These are phyloP conservation scores for Chouioia cunea DNA, from an alignment of 2,888 invertebrate genomes.

Conservation along the genomic window DNA sequence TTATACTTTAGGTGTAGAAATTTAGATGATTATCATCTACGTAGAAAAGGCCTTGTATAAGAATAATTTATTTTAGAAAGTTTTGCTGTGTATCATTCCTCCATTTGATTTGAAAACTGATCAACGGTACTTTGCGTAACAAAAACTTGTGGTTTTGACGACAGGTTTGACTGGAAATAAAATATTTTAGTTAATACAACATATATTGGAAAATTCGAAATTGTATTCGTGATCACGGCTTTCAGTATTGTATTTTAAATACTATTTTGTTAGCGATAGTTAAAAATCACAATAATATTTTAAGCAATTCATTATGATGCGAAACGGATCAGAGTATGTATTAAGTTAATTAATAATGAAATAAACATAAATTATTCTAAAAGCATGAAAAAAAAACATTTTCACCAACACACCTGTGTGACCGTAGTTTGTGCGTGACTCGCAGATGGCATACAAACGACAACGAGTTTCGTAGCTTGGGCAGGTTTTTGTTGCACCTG, in stretches of 20 bases:
- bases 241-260: no score
- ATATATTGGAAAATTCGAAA: no score
- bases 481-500: slow-evolving; percentile 49
- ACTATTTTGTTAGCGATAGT: no score
- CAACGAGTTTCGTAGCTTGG: slow-evolving; percentile 70
- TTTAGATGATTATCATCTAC: slow-evolving; percentile 17
- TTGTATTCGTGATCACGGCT: no score
- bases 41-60: slow-evolving; percentile 35
- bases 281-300: no score
- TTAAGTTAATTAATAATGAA: no score
- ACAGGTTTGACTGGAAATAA: slow-evolving; percentile 55
- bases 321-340: no score
- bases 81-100: slow-evolving; percentile 50
- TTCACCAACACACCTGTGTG: slow-evolving; percentile 56
- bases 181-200: neutral
- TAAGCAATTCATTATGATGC: no score
- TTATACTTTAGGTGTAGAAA: slow-evolving; percentile 19
- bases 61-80: slow-evolving; percentile 39
- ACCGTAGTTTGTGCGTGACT: slow-evolving; percentile 62
- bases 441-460: slow-evolving; percentile 68
- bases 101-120: slow-evolving; percentile 57
- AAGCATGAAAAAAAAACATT: neutral
- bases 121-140: slow-evolving; percentile 60
- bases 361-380: neutral
- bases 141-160: slow-evolving; percentile 61